phyloP scores from a whole-genome alignment of 2,113 vertebrate genomes.

The Tiliqua scincoides region DNA sequence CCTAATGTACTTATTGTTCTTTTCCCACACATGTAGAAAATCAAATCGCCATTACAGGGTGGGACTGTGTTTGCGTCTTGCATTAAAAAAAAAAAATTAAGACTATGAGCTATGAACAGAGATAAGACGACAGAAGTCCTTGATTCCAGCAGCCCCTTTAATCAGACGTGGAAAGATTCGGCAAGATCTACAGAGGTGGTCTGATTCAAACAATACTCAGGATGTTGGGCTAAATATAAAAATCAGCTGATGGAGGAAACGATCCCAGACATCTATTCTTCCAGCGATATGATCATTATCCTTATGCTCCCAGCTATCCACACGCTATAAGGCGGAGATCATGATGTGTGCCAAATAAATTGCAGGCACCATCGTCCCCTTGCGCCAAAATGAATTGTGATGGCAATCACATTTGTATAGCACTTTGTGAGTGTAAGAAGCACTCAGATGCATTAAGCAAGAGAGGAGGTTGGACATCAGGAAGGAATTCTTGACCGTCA shows the following conservation, averaged over 20 bases:
- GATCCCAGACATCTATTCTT: neutral
- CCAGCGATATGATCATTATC: neutral
- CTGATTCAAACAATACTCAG: conserved; percentile 22
- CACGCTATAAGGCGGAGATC: conserved; percentile 25
- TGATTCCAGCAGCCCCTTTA: conserved; percentile 48
- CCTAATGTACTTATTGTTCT: conserved; percentile 65
- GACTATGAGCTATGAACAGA: conserved; percentile 33
- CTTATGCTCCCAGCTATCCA: conserved; percentile 7
- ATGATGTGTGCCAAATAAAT: conserved; percentile 31
- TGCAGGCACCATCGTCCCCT: neutral
- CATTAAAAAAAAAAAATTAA: too few species aligned
- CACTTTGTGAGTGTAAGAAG: too few species aligned
- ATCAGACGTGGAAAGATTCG: conserved; percentile 51
- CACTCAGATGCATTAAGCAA: too few species aligned
- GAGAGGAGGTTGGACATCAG: too few species aligned
- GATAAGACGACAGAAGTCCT: conserved; percentile 46
- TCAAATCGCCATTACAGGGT: conserved; percentile 62
- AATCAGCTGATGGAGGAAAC: neutral
- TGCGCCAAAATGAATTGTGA: too few species aligned
- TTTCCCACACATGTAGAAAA: conserved; percentile 70
- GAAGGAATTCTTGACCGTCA: too few species aligned
- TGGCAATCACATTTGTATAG: too few species aligned
- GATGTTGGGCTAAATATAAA: neutral
- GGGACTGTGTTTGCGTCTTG: conserved; percentile 38
- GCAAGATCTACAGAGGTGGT: conserved; percentile 52